Base-by-base conservation (phyloP, 2,888 invertebrate genomes). In the Lasius fuliginosus region DNA sequence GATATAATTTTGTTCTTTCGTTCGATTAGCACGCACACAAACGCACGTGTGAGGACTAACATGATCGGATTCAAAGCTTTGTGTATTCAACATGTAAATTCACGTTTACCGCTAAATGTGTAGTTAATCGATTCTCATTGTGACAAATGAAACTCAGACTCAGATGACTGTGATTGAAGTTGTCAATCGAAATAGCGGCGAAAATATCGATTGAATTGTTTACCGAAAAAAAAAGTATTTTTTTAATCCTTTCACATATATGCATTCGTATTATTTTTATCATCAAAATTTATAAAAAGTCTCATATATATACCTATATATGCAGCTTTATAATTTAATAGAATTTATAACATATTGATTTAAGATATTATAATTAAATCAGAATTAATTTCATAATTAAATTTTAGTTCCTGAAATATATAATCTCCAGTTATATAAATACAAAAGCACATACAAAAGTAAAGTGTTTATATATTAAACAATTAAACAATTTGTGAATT, bases 371-470 rank as follows among this genome's bases (percentile, higher is more conserved):
- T 60, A 40, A 60, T 73, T 60, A 40, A 60, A 73, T 73, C 12
- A 73, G 23, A 56, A 73, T 73, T 73, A 60, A 75, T 64, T 75
- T 46, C 64, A 27, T 42, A 42, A 49, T 65, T 33, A 76, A 65
- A 18, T 36, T 42, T 23, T 18, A 15, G 15, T 33, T 15, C 5
- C 12, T 30, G 33, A 18, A 30, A 33, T 15, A 33, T 15, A 23
- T 23, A 11, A 40, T n/a, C 15, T 36, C 18, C 33, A 9, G 3
- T 30, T 30, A 15, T 18, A 49, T 33, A 64, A 46, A 64, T 33
- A n/a, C 30, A 64, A 75, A 60, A 40, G 40, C 36, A 12, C 9
- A 62, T 18, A 30, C 1, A 36, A 8, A 30, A 4, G n/a, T 42
- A 3, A 27, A 62, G 3, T 6, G 30, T 23, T 23, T 4, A 33